phyloP scores from a whole-genome alignment of 2,113 vertebrate genomes.

The Pelecanus crispus region DNA sequence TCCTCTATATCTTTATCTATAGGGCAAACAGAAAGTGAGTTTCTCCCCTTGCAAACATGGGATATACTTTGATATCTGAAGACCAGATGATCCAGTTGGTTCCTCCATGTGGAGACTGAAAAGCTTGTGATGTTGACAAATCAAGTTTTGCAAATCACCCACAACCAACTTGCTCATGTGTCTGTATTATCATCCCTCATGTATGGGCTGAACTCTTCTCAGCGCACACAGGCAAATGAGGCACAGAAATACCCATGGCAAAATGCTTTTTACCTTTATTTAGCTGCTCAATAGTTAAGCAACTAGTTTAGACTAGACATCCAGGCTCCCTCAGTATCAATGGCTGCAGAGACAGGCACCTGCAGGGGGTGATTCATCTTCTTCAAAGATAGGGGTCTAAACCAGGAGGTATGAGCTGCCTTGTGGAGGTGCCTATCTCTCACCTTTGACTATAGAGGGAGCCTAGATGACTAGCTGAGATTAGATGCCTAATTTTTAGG shows the following conservation, averaged over 20 bases:
- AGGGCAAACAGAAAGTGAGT: background rate
- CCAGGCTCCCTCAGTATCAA: constrained; percentile 19
- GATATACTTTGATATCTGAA: background rate
- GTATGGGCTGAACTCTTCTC: background rate
- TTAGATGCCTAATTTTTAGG: constrained; percentile 56
- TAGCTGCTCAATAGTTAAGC: background rate
- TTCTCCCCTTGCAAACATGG: background rate
- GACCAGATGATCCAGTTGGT: background rate
- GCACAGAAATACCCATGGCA: background rate
- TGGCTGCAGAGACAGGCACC: constrained; percentile 3
- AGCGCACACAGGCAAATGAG: background rate
- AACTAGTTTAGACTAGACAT: constrained; percentile 30
- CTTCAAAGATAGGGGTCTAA: constrained; percentile 41
- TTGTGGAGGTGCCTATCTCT: constrained; percentile 49
- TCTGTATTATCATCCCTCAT: background rate
- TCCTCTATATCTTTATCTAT: background rate
- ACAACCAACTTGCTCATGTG: background rate
- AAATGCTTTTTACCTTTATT: background rate
- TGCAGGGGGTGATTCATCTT: constrained; percentile 60
- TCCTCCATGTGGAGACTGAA: background rate
- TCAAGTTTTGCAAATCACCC: background rate
- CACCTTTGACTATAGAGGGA: constrained; percentile 31
- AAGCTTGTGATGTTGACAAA: background rate
- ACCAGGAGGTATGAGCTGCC: background rate
- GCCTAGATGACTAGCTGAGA: constrained; percentile 64